These are phyloP conservation scores for Tolypeutes matacus DNA, from an alignment of 2,797 vertebrate species.

Conservation along the genomic window DNA sequence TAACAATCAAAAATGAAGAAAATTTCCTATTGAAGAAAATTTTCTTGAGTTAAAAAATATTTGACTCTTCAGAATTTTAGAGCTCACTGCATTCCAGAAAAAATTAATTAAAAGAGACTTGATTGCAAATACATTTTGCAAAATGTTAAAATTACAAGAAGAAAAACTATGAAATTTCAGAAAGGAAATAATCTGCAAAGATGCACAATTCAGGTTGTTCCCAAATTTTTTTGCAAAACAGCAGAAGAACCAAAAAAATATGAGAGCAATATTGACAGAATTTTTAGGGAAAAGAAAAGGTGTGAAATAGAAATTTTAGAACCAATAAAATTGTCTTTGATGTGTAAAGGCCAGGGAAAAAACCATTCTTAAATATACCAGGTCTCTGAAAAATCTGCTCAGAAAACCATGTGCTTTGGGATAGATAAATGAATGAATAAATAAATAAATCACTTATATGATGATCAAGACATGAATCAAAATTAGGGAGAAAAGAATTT, in stretches of 20 bases:
- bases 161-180: not conserved
- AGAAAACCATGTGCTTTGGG: not conserved
- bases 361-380: slow-evolving; percentile 7
- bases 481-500: not conserved
- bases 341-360: not conserved
- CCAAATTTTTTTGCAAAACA: slow-evolving; percentile 28
- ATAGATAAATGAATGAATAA: not conserved
- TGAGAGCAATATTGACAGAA: not conserved
- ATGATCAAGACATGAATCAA: slow-evolving; percentile 45
- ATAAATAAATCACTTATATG: not conserved
- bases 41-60: slow-evolving; percentile 60
- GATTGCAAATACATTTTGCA: slow-evolving; percentile 5
- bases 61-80: not conserved
- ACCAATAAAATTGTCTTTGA: not conserved
- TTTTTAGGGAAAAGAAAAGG: slow-evolving; percentile 12
- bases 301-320: slow-evolving; percentile 24
- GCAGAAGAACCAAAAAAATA: slow-evolving; percentile 11
- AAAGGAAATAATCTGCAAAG: slow-evolving; percentile 36
- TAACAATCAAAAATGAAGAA: slow-evolving; percentile 47
- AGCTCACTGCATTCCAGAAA: not conserved
- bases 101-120: slow-evolving; percentile 38
- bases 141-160: slow-evolving; percentile 44
- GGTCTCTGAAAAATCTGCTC: not conserved
- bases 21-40: slow-evolving; percentile 22
- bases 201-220: not conserved